Evolutionary conservation across 2,113 vertebrate genomes (phyloP), one percentile per base, ranked within the genome.

Genomic region (Chaenocephalus aceratus): DNA sequence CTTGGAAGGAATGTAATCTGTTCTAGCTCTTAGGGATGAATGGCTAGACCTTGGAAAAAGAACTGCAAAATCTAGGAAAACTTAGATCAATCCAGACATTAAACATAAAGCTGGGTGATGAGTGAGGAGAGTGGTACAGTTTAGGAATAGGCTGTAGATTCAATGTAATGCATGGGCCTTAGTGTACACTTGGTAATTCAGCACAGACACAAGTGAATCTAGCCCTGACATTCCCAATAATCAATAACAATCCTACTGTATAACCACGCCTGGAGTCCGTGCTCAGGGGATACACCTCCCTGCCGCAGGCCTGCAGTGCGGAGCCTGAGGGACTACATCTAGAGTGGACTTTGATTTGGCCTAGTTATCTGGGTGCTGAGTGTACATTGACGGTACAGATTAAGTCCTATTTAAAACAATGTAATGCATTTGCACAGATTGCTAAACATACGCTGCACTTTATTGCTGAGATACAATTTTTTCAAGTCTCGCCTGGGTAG

Each of bases 381-480:
- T 49, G 59, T 3, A 71, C 48, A 15, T 3, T 23, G 59, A 57
- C 21, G 3, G 18, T 72, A 61, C 77, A 83, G 58, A 69, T 79
- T 49, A 23, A 57, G 60, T 53, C 21, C 48, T 14, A 59, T 72
- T 88, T 67, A 79, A 75, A 57, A 36, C 49, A 45, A 72, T 52
- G 11, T 70, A 46, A 86, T 72, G 82, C 7, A 49, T 90, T 88
- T 84, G 54, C 69, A 82, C 73, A 88, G 77, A 91, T 10, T 67
- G 79, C 41, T 72, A 67, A 67, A 51, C 52, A 52, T 26, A 34
- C 41, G 69, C 62, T 86, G 82, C 72, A 81, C 34, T 72, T 93
- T 91, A 90, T 88, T 91, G 92, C 90, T 90, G 81, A 83, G 68
- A 90, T 83, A 75, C 75, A 65, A 85, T 65, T 79, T 84, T 75